Evolutionary conservation across 1,140 invertebrate genomes (phyloP).

Genomic region (Metopolophium dirhodum): DNA sequence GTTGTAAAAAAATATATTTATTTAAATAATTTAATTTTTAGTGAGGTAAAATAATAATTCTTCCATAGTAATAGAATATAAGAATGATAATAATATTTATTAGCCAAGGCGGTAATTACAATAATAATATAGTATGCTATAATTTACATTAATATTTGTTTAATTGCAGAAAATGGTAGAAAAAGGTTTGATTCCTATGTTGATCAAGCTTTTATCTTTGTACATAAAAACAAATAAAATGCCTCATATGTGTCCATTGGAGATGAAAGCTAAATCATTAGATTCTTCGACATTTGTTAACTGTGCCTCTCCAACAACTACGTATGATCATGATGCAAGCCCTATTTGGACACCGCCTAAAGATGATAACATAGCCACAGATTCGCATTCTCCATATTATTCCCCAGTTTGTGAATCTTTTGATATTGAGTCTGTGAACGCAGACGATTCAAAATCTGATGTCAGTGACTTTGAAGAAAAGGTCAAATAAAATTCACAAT

Average conservation of each 20-base stretch:
- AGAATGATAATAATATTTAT: background rate
- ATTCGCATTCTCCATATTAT: constrained; percentile 48
- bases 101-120: background rate
- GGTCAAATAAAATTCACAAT: constrained; percentile 12
- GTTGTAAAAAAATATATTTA: background rate
- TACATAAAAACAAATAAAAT: constrained; percentile 42
- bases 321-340: constrained; percentile 42
- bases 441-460: constrained; percentile 40
- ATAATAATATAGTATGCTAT: background rate
- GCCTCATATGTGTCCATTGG: background rate
- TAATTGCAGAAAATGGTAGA: constrained; percentile 55
- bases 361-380: constrained; percentile 12
- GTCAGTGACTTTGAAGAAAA: constrained; percentile 35
- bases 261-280: background rate
- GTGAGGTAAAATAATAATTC: background rate
- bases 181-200: constrained; percentile 41
- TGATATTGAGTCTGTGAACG: constrained; percentile 43
- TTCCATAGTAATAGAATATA: constrained; percentile 12
- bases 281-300: background rate
- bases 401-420: constrained; percentile 44
- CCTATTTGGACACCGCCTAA: background rate
- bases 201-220: constrained; percentile 52
- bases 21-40: constrained; percentile 32
- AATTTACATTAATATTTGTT: background rate
- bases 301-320: background rate